phyloP scores from a whole-genome alignment of 2,888 invertebrate species.

The Biston stratarius region DNA sequence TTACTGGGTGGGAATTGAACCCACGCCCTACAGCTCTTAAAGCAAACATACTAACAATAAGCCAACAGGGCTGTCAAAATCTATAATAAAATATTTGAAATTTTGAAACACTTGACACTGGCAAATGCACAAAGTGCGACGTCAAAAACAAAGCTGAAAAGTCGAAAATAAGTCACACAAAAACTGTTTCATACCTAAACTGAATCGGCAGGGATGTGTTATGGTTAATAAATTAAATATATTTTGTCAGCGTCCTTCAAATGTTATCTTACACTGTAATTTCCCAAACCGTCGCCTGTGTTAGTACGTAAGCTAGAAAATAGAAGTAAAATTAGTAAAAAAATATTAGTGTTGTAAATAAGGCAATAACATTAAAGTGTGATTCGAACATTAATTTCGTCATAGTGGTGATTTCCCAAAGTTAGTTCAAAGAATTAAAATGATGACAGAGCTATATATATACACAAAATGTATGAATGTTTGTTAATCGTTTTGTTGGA shows the following conservation, averaged over 20 bases:
- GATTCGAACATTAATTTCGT: neutral
- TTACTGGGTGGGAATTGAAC: too few relatives aligned
- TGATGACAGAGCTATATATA: too few relatives aligned
- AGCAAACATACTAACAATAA: too few relatives aligned
- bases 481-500: neutral
- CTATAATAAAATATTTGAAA: too few relatives aligned
- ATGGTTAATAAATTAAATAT: slow-evolving; percentile 56
- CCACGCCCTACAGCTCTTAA: too few relatives aligned
- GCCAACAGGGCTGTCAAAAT: too few relatives aligned
- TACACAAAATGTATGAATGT: too few relatives aligned
- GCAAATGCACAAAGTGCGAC: too few relatives aligned
- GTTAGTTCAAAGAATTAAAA: too few relatives aligned
- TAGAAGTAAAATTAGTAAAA: slow-evolving; percentile 60
- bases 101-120: too few relatives aligned
- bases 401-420: too few relatives aligned
- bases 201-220: slow-evolving; percentile 60
- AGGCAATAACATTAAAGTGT: neutral
- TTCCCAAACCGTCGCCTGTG: slow-evolving; percentile 74
- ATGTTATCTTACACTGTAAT: slow-evolving; percentile 83
- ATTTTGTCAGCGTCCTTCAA: slow-evolving; percentile 62
- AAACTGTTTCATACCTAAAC: slow-evolving; percentile 70
- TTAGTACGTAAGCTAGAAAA: slow-evolving; percentile 84
- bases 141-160: neutral
- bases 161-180: neutral
- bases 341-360: slow-evolving; percentile 3